A percentile compares a stretch with the other conserved stretches of the same genome.
Evolutionary conservation across 2,888 invertebrate species (phyloP).

Genomic region (Tenthredo scrophulariae): DNA sequence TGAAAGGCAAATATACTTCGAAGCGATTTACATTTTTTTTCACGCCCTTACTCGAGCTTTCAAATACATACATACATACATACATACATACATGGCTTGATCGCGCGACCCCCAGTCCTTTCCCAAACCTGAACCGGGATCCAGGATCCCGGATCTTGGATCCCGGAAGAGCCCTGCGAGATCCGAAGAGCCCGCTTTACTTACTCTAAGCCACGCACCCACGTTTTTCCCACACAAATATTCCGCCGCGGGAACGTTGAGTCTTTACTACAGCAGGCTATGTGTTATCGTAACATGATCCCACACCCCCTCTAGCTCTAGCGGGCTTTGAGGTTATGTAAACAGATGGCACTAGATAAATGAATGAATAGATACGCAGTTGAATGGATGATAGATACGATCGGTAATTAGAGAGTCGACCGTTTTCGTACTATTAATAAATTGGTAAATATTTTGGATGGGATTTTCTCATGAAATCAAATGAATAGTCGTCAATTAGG

Average conservation of each 20-base stretch:
- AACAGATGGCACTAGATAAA: conserved; percentile 18
- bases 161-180: conserved; percentile 24
- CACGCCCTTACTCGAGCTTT: conserved; percentile 7
- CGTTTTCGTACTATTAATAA: neutral
- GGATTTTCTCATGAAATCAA: neutral
- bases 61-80: conserved; percentile 10
- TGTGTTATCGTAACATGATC: conserved; percentile 26
- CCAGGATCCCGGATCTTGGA: conserved; percentile 31
- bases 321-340: neutral
- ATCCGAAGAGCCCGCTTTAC: conserved; percentile 26
- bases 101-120: neutral
- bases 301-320: neutral
- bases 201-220: conserved; percentile 64
- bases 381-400: conserved; percentile 7
- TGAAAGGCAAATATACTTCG: conserved; percentile 38
- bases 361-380: neutral
- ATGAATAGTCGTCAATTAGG: neutral
- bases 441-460: neutral
- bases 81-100: neutral
- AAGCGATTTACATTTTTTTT: conserved; percentile 43
- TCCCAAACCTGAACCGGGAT: conserved; percentile 31
- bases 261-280: conserved; percentile 8
- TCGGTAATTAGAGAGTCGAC: neutral
- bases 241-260: conserved; percentile 55
- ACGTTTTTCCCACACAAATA: conserved; percentile 70